Evolutionary conservation across 2,797 vertebrate species (phyloP).

Genomic region (Pelodytes ibericus): DNA sequence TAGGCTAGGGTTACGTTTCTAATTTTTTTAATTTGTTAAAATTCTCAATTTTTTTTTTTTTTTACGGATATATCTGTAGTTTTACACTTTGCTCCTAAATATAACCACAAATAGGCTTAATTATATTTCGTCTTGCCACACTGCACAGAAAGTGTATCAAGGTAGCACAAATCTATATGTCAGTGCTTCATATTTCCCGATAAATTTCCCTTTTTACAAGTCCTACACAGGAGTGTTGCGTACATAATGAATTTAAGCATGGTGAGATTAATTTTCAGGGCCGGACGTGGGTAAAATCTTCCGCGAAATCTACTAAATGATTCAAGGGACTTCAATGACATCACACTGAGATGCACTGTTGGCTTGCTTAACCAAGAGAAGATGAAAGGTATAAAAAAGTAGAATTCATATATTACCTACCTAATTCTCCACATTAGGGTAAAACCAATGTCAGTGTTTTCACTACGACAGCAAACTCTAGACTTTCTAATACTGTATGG

Average conservation of each 20-base stretch:
- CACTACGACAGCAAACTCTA: too few relatives aligned
- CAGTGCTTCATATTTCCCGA: background rate
- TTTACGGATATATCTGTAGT: background rate
- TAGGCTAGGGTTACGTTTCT: too few relatives aligned
- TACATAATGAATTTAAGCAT: conserved; percentile 14
- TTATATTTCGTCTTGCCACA: conserved; percentile 9
- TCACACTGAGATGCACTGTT: background rate
- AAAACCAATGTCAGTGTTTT: background rate
- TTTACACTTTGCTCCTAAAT: background rate
- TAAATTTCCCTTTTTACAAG: conserved; percentile 18
- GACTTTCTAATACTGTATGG: too few relatives aligned
- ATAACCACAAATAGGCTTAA: background rate
- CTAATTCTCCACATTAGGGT: background rate
- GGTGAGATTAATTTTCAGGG: conserved; percentile 14
- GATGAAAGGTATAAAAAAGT: too few relatives aligned
- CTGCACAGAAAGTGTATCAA: conserved; percentile 21
- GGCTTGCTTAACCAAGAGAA: too few relatives aligned
- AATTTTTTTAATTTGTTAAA: too few relatives aligned
- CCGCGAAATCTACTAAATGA: background rate
- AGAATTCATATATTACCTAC: background rate
- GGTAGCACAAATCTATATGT: conserved; percentile 12
- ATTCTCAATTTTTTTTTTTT: background rate
- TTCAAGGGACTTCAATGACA: background rate
- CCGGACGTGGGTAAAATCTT: conserved; percentile 7
- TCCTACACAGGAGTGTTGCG: conserved; percentile 2